Conservation (phyloP, 2,797 vertebrate species). For the Sus cebifrons region DNA sequence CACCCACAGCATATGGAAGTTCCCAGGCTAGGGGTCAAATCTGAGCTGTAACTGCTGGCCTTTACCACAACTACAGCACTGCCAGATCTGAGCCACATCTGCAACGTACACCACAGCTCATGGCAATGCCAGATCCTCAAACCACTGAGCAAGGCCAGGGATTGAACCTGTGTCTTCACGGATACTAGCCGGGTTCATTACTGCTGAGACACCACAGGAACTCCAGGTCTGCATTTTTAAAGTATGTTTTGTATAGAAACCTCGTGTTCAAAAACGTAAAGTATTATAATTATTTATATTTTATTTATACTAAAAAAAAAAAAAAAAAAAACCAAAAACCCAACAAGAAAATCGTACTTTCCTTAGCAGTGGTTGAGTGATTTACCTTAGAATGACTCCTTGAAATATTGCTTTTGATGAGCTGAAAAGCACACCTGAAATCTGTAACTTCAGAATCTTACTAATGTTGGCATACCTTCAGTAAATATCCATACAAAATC, state of each 20-base stretch:
- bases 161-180: no score
- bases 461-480: neutral
- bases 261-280: neutral
- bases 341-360: neutral
- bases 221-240: neutral
- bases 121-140: no score
- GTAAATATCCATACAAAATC: neutral
- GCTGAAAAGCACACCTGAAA: neutral
- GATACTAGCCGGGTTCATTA: no score
- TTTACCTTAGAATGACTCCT: neutral
- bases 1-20: no score
- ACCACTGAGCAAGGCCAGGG: no score
- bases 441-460: conserved; percentile 1
- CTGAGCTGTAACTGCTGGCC: no score
- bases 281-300: neutral
- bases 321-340: neutral
- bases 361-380: neutral
- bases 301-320: neutral
- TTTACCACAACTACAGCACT: no score
- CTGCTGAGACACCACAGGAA: no score
- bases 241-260: neutral
- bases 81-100: no score
- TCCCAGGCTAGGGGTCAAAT: no score
- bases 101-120: no score
- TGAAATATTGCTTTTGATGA: neutral